These are phyloP conservation scores for Bujurquina vittata DNA, from an alignment of 2,113 vertebrate genomes.

Conservation along the genomic window DNA sequence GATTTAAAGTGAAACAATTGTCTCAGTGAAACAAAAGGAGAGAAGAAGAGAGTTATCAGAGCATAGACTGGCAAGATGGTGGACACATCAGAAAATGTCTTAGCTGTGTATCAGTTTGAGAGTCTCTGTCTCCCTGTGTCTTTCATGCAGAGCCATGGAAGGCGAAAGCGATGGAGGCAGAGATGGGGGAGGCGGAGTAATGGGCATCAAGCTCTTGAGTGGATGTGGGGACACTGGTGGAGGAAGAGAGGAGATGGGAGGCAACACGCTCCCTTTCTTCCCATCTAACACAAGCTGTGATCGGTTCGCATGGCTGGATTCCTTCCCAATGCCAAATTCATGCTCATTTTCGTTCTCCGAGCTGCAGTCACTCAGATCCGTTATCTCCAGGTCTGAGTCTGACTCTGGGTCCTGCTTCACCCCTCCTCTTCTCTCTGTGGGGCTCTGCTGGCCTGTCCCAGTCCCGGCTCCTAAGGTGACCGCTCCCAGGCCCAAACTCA, in stretches of 20 bases:
- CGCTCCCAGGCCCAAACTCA: slow-evolving; percentile 73
- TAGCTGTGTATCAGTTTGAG: slow-evolving; percentile 83
- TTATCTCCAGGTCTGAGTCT: slow-evolving; percentile 92
- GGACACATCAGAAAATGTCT: slow-evolving; percentile 63
- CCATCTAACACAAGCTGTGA: slow-evolving; percentile 62
- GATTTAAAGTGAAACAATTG: slow-evolving; percentile 40
- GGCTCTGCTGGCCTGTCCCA: slow-evolving; percentile 74
- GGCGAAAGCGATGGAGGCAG: slow-evolving; percentile 75
- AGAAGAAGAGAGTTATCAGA: slow-evolving; percentile 71
- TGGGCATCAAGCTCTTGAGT: slow-evolving; percentile 78
- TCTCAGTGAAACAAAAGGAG: slow-evolving; percentile 47
- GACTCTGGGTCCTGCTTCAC: slow-evolving; percentile 88
- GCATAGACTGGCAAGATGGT: slow-evolving; percentile 45
- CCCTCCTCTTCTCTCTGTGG: slow-evolving; percentile 79
- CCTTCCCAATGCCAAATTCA: slow-evolving; percentile 76
- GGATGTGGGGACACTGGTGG: slow-evolving; percentile 77
- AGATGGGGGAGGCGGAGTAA: slow-evolving; percentile 73
- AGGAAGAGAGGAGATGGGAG: slow-evolving; percentile 74
- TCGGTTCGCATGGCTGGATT: slow-evolving; percentile 63
- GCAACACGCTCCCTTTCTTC: slow-evolving; percentile 70
- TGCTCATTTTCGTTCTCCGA: slow-evolving; percentile 90
- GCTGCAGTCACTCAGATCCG: slow-evolving; percentile 91
- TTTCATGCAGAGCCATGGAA: slow-evolving; percentile 72
- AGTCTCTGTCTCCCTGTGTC: slow-evolving; percentile 83
- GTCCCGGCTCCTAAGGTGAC: slow-evolving; percentile 63